These are phyloP conservation scores for Yponomeuta evonymella DNA, from an alignment of 2,888 invertebrate species.

Conservation along the genomic window DNA sequence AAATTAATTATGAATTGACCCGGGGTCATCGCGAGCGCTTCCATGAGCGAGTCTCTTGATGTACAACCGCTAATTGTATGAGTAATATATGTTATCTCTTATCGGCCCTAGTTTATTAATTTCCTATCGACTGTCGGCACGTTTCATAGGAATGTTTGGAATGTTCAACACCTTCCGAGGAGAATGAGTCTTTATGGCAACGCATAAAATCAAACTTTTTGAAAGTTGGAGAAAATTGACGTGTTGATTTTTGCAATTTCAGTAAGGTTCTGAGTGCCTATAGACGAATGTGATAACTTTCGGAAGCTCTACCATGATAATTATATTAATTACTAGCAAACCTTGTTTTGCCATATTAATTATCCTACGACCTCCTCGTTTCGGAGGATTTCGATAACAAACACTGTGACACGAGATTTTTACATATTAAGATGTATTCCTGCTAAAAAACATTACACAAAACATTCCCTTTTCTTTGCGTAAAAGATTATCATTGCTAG, in stretches of 20 bases:
- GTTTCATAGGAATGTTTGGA: slow-evolving; percentile 19
- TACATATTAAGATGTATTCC: too few species aligned
- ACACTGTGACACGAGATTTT: too few species aligned
- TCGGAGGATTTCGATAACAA: too few species aligned
- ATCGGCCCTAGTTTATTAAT: slow-evolving; percentile 61
- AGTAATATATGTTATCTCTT: slow-evolving; percentile 43
- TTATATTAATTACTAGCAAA: too few species aligned
- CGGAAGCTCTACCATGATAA: too few species aligned
- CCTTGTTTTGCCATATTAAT: too few species aligned
- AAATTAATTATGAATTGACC: slow-evolving; percentile 25
- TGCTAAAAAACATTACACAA: too few species aligned
- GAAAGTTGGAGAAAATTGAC: background rate
- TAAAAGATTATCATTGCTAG: too few species aligned
- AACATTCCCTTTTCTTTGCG: too few species aligned
- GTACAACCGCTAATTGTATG: slow-evolving; percentile 58
- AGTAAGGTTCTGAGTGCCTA: too few species aligned
- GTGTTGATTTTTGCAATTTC: background rate
- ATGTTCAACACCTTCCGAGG: background rate
- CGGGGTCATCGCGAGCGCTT: slow-evolving; percentile 44
- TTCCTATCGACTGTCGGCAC: slow-evolving; percentile 51
- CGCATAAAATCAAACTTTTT: background rate
- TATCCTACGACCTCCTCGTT: too few species aligned
- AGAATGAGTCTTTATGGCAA: background rate
- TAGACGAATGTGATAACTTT: too few species aligned
- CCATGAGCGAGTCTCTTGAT: slow-evolving; percentile 46